Base-by-base conservation (phyloP, 2,113 vertebrate species). In the Accipiter cooperii region DNA sequence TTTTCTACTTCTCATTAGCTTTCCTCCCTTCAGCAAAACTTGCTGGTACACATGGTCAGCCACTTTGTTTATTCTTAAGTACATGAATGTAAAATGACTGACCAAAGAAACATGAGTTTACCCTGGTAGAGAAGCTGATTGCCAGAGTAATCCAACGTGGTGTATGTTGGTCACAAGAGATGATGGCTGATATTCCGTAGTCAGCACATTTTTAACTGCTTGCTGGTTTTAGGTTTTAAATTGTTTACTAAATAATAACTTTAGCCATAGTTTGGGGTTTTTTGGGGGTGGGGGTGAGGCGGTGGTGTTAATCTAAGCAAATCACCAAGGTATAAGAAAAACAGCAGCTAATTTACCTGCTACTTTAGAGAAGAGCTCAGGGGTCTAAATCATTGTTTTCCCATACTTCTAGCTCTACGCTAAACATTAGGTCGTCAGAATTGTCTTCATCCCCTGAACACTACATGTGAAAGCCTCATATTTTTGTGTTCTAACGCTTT, bases 271-370 rank as follows among this genome's bases (percentile, higher is more conserved):
- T 31, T 63, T 51, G 21, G 28, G 1, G 36, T 42, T 51, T 69
- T 29, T 24, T 3, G 0, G 18, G 2, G 16, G 9, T 15, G 13
- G 16, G 4, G 11, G 8, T 17, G 9, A n/a, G 20, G 12, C 26
- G 12, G 12, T 14, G 2, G 6, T 60, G 17, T n/a, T 76, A 91
- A 88, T 29, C 84, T 22, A 79, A 94, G 28, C 8, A 90, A 93
- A 90, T 85, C 42, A 93, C 18, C n/a, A 44, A 64, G 28, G 26
- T 85, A 85, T n/a, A 90, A 70, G 46, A 82, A 95, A 94, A 79
- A 10, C 26, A 85, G 68, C 61, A 89, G 54, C 31, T 93, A 61
- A 84, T 94, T 66, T 75, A 76, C 29, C 22, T 73, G 20, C 13
- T 75, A 75, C 29, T 81, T 86, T 70, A 87, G 58, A 80, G 15